A percentile compares a stretch with the other conserved stretches of the same genome.
These are phyloP conservation scores for Conus betulinus DNA, from an alignment of 1,140 invertebrate genomes.

Conservation along the genomic window DNA sequence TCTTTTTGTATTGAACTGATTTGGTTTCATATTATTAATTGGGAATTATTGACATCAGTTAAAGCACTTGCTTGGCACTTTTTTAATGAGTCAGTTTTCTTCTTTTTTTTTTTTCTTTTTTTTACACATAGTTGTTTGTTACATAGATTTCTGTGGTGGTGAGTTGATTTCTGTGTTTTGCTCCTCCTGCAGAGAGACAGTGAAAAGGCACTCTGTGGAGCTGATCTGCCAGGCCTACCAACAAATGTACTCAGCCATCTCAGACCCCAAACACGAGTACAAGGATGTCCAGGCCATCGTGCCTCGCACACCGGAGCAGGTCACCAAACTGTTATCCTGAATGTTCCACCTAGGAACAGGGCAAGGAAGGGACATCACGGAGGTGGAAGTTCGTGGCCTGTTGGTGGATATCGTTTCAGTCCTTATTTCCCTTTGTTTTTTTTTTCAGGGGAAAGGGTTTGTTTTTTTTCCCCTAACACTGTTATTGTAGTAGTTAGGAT, in stretches of 20 bases:
- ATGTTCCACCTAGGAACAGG: too few relatives aligned
- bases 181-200: slow-evolving; percentile 79
- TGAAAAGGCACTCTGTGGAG: slow-evolving; percentile 89
- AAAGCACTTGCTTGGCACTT: neutral
- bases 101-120: neutral
- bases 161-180: neutral
- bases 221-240: slow-evolving; percentile 92
- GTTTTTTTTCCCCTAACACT: too few relatives aligned
- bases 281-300: slow-evolving; percentile 84
- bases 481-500: too few relatives aligned
- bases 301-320: slow-evolving; percentile 85
- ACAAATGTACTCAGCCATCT: slow-evolving; percentile 88
- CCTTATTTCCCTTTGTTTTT: too few relatives aligned
- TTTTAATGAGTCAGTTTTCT: neutral
- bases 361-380: too few relatives aligned
- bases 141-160: neutral
- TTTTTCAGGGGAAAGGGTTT: too few relatives aligned
- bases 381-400: too few relatives aligned
- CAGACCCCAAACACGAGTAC: slow-evolving; percentile 87
- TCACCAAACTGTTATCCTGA: slow-evolving; percentile 78
- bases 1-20: neutral
- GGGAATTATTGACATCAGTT: too few relatives aligned
- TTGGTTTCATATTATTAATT: too few relatives aligned
- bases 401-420: too few relatives aligned
- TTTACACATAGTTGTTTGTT: neutral